Evolutionary conservation across 1,140 invertebrate genomes (phyloP), one percentile per base, ranked within the genome.

Genomic region (Dinothrombium tinctorium): DNA sequence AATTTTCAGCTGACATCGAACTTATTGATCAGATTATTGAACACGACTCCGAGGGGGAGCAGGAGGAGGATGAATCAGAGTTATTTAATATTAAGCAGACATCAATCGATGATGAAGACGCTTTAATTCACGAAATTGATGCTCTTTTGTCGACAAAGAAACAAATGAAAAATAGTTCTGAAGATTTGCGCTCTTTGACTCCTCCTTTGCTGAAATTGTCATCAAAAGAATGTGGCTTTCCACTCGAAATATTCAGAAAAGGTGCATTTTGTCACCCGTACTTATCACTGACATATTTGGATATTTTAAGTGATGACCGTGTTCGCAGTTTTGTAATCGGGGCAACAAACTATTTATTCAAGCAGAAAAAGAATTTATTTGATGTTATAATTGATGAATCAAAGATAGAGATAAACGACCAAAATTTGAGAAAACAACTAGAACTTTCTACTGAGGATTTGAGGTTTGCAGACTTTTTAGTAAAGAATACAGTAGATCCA

Each of bases 271-370:
- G 86, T 56, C 71, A 94, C 58, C 90, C 92, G 24, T 98, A 96
- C 60, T 64, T 96, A 37, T 94, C 86, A 4, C 63, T 98, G 32
- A 82, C 87, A 48, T 94, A 89, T 58, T 71, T 94, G 61, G 89
- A 96, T 63, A 60, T 92, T 32, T 59, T 98, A 21, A 72, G 71
- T 41, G 83, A 94, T 58, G 64, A 74, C 2, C 80, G 78, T 52
- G 76, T 94, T 6, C 64, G 80, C 46, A 81, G 84, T 35, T 96
- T 89, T 60, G 63, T 94, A 26, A 78, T 94, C 46, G 92, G 92
- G 36, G 90, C 90, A 7, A 94, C 89, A 26, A 98, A 98, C 68
- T 74, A 92, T 14, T 62, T 98, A 6, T 98, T 96, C 54, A 86
- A 87, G 57, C 87, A 94, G 53, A 90, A 90, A 54, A 71, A 75